A percentile compares a stretch with the other conserved stretches of the same genome.
Conservation (phyloP, 1,140 invertebrate genomes). For the Latrodectus geometricus region DNA sequence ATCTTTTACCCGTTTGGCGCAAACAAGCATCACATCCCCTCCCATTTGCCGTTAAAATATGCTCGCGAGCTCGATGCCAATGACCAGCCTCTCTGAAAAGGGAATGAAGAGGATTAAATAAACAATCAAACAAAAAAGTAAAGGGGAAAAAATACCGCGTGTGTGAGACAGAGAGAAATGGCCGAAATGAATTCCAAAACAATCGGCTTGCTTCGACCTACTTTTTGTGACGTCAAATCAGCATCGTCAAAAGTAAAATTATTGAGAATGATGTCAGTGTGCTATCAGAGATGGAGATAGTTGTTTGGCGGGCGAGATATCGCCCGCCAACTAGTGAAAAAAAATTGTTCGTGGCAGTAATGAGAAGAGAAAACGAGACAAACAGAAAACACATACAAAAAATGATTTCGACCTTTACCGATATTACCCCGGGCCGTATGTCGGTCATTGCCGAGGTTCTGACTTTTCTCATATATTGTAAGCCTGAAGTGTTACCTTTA, state of each 20-base stretch:
- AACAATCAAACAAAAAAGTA: neutral
- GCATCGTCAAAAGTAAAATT: constrained; percentile 47
- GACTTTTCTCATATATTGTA: constrained; percentile 23
- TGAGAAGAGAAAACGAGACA: neutral
- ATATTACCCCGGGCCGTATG: neutral
- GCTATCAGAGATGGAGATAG: constrained; percentile 34
- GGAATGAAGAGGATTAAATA: constrained; percentile 16
- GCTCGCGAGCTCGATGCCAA: constrained; percentile 26
- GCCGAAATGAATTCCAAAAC: constrained; percentile 24
- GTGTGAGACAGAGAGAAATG: neutral
- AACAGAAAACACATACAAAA: constrained; percentile 8
- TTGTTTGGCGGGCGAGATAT: constrained; percentile 31
- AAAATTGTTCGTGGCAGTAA: neutral
- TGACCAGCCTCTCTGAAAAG: constrained; percentile 16
- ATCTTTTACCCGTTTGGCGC: neutral
- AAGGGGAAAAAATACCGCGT: neutral
- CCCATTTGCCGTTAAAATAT: neutral
- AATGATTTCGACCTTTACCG: constrained; percentile 35
- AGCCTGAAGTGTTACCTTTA: neutral
- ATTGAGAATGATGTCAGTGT: constrained; percentile 47
- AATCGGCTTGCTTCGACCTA: constrained; percentile 29
- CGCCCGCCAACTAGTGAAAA: constrained; percentile 34
- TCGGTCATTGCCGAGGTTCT: constrained; percentile 34
- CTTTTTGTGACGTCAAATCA: constrained; percentile 25
- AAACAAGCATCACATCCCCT: neutral